phyloP scores from a whole-genome alignment of 2,113 vertebrate species.

The Anoura caudifer region DNA sequence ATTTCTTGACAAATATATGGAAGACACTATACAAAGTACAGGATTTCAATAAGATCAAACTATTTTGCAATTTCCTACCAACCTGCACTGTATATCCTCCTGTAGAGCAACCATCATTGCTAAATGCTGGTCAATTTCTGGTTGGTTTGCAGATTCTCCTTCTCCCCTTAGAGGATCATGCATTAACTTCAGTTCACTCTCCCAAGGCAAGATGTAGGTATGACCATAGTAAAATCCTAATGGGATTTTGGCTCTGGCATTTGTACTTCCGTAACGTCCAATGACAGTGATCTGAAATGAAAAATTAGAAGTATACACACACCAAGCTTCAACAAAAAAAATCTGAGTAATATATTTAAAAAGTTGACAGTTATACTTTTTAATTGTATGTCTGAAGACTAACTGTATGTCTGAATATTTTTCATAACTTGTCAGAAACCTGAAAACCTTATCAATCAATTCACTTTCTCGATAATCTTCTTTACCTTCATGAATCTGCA shows the following conservation, averaged over 20 bases:
- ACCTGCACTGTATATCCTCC: constrained; percentile 99
- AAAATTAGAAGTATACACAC: constrained; percentile 33
- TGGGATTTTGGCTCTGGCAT: constrained; percentile 97
- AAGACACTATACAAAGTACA: background rate
- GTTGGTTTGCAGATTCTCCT: constrained; percentile 91
- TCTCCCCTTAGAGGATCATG: constrained; percentile 95
- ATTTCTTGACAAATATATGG: background rate
- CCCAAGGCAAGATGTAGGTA: constrained; percentile 97
- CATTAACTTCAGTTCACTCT: constrained; percentile 97
- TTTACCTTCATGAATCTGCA: constrained; percentile 99
- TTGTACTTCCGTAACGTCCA: constrained; percentile 98
- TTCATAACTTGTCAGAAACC: background rate
- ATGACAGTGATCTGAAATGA: constrained; percentile 95
- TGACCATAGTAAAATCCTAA: constrained; percentile 98
- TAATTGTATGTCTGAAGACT: background rate
- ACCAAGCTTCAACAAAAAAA: background rate
- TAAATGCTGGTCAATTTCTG: constrained; percentile 96
- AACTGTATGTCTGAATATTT: background rate
- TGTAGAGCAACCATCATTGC: constrained; percentile 98
- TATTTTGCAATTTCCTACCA: constrained; percentile 31
- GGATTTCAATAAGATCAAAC: background rate
- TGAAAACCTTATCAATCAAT: background rate
- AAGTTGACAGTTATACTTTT: background rate
- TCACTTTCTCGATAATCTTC: background rate
- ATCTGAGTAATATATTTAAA: background rate